Evolutionary conservation across 2,797 vertebrate species (phyloP).

Genomic region (Pteropus rufus): DNA sequence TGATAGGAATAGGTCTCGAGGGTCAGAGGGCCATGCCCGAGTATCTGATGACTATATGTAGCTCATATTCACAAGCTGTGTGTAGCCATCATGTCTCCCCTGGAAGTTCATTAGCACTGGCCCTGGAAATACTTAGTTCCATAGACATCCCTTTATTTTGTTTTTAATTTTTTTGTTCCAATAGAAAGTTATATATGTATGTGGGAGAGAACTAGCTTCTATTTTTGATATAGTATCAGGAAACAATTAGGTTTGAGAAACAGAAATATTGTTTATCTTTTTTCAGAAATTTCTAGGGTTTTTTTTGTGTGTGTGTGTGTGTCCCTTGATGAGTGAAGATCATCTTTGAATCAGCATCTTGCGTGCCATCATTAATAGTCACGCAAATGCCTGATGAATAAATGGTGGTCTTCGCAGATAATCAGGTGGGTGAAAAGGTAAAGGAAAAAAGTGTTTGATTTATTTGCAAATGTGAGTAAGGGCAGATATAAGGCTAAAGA

Average conservation of each 20-base stretch:
- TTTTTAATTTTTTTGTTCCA: slow-evolving; percentile 34
- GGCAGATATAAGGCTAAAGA: neutral
- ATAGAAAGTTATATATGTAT: neutral
- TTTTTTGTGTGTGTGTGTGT: neutral
- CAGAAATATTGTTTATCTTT: neutral
- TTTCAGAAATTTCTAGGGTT: neutral
- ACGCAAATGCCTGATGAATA: neutral
- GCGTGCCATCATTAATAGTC: neutral
- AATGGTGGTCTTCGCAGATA: neutral
- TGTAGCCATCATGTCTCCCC: neutral
- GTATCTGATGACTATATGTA: slow-evolving; percentile 69
- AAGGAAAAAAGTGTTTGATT: neutral
- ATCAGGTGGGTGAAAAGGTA: neutral
- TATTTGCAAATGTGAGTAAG: slow-evolving; percentile 10
- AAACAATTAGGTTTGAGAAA: slow-evolving; percentile 15
- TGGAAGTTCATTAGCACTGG: neutral
- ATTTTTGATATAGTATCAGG: neutral
- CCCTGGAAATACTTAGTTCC: neutral
- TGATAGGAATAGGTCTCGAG: slow-evolving; percentile 7
- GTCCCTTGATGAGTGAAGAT: neutral
- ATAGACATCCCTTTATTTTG: neutral
- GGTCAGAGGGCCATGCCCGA: neutral
- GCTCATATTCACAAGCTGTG: neutral
- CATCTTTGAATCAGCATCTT: slow-evolving; percentile 6
- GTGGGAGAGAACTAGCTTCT: neutral